Evolutionary conservation across 2,113 vertebrate species (phyloP).

Genomic region (Pavo muticus): DNA sequence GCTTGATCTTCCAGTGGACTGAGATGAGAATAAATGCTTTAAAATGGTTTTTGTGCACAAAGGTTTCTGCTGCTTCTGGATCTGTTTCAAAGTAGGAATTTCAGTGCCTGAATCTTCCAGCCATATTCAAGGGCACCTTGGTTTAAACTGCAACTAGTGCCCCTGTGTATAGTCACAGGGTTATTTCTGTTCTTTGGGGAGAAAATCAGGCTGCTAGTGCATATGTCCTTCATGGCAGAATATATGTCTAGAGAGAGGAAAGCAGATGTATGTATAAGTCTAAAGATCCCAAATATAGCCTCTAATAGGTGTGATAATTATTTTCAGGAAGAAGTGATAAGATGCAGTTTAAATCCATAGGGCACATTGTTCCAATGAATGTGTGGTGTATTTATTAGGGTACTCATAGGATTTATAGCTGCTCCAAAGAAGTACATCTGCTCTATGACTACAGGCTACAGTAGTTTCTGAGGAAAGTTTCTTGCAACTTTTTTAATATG

Average conservation of each 20-base stretch:
- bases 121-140: constrained; percentile 62
- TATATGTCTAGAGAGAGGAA: constrained; percentile 56
- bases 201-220: constrained; percentile 49
- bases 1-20: not conserved
- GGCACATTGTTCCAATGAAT: constrained; percentile 61
- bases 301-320: constrained; percentile 71
- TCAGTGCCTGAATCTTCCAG: constrained; percentile 25
- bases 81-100: constrained; percentile 26
- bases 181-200: constrained; percentile 61
- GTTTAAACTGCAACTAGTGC: constrained; percentile 12
- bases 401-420: constrained; percentile 67
- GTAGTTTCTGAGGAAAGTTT: constrained; percentile 40
- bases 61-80: not conserved
- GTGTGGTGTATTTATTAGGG: constrained; percentile 55
- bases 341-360: constrained; percentile 64
- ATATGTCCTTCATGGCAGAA: constrained; percentile 57
- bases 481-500: not conserved
- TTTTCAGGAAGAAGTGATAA: constrained; percentile 59
- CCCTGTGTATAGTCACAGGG: constrained; percentile 38
- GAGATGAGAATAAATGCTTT: not conserved
- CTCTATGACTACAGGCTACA: constrained; percentile 64
- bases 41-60: not conserved
- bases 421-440: constrained; percentile 51
- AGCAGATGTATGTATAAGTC: constrained; percentile 43
- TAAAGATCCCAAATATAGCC: constrained; percentile 63